Evolutionary conservation across 2,888 invertebrate species (phyloP), one percentile per base, ranked within the genome.

Genomic region (Heterodera filipjevi): DNA sequence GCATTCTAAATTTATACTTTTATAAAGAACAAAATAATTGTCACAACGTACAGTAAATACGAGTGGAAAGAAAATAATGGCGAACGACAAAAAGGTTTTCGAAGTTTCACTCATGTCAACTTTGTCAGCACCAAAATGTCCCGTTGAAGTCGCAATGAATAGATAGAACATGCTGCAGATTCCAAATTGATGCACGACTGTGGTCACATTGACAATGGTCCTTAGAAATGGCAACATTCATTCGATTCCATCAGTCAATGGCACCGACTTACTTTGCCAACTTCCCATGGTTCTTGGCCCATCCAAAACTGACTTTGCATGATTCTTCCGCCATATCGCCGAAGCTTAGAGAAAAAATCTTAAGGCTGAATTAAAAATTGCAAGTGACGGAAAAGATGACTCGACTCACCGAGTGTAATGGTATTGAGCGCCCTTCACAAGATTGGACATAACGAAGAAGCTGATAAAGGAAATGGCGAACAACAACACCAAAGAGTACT

Each of bases 321-420:
- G 87, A 77, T 84, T 87, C 83, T 87, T 89, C 81, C 39, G 90
- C 89, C 64, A 90, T 89, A 77, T 89, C 87, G n/a, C 90, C 90
- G 84, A 90, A 91, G 81, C 89, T 90, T 78, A 91, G 76, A 19
- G 83, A 83, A 27, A 80, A 79, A 64, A 82, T 81, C 5, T 85
- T 19, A 14, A 66, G 86, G 16, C 53, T 53, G 16, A 53, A 53
- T 16, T 53, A 22, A 53, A 53, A 53, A 49, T 3, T 3, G 49
- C 19, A 49, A 49, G 19, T 49, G 19, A 19, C 49, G 49, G 14
- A 12, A 16, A 22, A 0, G 19, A 22, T 49, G 22, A 53, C 6
- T 39, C 22, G 22, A n/a, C 22, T 6, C 22, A 53, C 87, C 82
- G 82, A 80, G 82, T 84, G 16, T 85, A 85, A 16, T 89, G 76